These are phyloP conservation scores for Sinotaia quadrata DNA, from an alignment of 2,888 invertebrate species.

Conservation along the genomic window DNA sequence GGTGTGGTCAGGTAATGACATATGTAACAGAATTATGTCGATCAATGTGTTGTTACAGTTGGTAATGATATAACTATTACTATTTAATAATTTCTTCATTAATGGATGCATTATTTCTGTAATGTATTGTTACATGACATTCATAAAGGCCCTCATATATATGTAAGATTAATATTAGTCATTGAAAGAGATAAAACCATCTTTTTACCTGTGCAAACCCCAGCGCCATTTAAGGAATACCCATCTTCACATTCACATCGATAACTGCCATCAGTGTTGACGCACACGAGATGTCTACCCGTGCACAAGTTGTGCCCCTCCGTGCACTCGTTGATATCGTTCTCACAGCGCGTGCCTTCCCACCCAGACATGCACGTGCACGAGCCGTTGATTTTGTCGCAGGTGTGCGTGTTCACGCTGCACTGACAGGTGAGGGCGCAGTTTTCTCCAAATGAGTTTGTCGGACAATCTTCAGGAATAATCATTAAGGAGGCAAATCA, in stretches of 20 bases:
- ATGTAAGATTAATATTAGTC: too few species aligned
- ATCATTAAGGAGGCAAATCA: too few species aligned
- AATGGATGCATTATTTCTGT: too few species aligned
- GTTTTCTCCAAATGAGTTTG: conserved; percentile 32
- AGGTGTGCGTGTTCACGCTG: not conserved
- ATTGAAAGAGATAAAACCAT: too few species aligned
- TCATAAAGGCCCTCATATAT: too few species aligned
- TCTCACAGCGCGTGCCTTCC: not conserved
- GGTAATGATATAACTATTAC: too few species aligned
- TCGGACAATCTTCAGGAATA: conserved; percentile 42
- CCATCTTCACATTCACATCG: conserved; percentile 35
- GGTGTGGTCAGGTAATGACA: too few species aligned
- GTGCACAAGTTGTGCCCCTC: not conserved
- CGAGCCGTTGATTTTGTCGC: conserved; percentile 1
- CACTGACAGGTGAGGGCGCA: conserved; percentile 41
- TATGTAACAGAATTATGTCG: too few species aligned
- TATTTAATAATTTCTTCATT: too few species aligned
- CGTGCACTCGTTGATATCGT: conserved; percentile 13
- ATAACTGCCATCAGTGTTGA: conserved; percentile 32
- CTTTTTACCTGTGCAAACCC: conserved; percentile 26
- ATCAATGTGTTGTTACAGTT: too few species aligned
- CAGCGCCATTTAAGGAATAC: conserved; percentile 25
- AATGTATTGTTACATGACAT: too few species aligned
- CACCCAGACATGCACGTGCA: conserved; percentile 8
- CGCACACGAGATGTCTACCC: conserved; percentile 33